A percentile compares a stretch with the other conserved stretches of the same genome.
Evolutionary conservation across 2,113 vertebrate genomes (phyloP).

Genomic region (Apteryx mantelli): DNA sequence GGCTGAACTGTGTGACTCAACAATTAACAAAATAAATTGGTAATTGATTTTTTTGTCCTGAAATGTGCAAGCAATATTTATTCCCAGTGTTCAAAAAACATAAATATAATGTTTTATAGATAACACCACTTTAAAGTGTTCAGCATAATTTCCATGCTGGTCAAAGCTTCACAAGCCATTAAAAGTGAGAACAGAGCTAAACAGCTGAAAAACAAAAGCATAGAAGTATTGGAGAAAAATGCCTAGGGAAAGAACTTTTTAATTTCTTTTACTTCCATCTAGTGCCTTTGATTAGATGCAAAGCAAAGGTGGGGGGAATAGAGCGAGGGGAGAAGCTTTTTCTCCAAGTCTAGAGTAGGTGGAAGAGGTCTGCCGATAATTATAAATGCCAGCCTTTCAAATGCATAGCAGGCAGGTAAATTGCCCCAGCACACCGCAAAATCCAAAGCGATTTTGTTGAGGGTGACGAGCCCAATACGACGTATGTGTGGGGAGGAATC

Average conservation of each 20-base stretch:
- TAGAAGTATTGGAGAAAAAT: not conserved
- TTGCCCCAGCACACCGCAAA: not conserved
- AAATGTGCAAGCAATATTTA: not conserved
- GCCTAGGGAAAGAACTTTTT: not conserved
- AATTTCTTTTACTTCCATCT: conserved; percentile 1
- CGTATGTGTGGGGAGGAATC: not conserved
- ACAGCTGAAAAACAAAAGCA: conserved; percentile 15
- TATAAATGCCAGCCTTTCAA: not conserved
- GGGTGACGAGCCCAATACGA: not conserved
- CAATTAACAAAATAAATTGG: not conserved
- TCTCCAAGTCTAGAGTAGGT: not conserved
- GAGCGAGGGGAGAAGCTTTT: not conserved
- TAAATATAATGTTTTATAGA: not conserved
- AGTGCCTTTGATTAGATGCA: conserved; percentile 1
- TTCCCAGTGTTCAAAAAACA: not conserved
- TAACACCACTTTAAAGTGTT: not conserved
- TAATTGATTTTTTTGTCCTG: not conserved
- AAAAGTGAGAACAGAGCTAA: conserved; percentile 32
- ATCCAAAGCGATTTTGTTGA: not conserved
- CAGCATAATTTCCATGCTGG: conserved; percentile 26
- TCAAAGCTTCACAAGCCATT: conserved; percentile 28
- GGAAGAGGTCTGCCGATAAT: not conserved
- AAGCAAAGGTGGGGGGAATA: no score
- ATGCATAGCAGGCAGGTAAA: not conserved
- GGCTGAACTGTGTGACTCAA: not conserved